Evolutionary conservation across 2,888 invertebrate genomes (phyloP).

Genomic region (Heliconius cydno): DNA sequence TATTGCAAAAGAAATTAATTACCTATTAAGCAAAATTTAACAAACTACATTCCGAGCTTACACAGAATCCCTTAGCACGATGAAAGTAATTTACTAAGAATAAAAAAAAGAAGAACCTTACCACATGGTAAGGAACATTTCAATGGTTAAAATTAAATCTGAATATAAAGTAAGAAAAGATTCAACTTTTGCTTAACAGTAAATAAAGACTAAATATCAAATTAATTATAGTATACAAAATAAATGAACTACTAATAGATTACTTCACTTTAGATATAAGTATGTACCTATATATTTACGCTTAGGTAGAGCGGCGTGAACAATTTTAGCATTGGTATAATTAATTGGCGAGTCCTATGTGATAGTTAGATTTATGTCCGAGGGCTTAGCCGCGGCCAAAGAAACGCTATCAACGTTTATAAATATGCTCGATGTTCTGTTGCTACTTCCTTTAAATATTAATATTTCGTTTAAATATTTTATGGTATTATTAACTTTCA

Average conservation of each 20-base stretch:
- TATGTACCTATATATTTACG: constrained; percentile 44
- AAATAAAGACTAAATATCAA: constrained; percentile 17
- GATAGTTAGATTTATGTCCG: constrained; percentile 47
- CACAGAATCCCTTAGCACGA: too few relatives aligned
- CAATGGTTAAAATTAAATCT: too few relatives aligned
- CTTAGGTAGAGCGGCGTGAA: constrained; percentile 53
- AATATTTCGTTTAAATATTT: not conserved
- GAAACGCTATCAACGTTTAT: constrained; percentile 43
- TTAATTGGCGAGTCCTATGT: constrained; percentile 51
- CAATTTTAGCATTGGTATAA: constrained; percentile 54
- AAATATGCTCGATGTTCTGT: constrained; percentile 34
- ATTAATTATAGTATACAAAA: constrained; percentile 49
- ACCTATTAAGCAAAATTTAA: too few relatives aligned
- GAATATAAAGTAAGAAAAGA: not conserved
- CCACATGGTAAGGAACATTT: too few relatives aligned
- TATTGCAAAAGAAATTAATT: too few relatives aligned
- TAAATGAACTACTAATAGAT: constrained; percentile 53
- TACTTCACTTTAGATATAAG: constrained; percentile 45
- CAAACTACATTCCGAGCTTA: too few relatives aligned
- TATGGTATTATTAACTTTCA: not conserved
- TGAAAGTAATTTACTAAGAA: too few relatives aligned
- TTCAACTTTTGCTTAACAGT: not conserved
- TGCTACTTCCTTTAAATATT: not conserved
- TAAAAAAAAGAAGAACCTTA: too few relatives aligned
- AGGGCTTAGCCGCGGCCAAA: constrained; percentile 45